These are phyloP conservation scores for Sarcophilus harrisii DNA, from an alignment of 2,797 vertebrate species.

Conservation along the genomic window DNA sequence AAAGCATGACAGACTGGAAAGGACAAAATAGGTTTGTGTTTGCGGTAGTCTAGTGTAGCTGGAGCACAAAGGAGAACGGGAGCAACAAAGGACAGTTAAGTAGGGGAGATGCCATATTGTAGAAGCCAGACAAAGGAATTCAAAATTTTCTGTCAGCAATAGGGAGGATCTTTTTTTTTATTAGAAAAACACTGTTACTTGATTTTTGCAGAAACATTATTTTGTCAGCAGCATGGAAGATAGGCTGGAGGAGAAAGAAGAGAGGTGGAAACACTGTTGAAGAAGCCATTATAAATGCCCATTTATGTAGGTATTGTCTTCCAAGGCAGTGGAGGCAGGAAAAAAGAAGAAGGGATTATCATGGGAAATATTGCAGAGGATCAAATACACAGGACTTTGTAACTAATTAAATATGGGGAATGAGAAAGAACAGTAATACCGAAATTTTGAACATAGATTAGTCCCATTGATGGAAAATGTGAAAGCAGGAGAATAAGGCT, in stretches of 20 bases:
- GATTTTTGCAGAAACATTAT: neutral
- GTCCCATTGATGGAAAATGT: neutral
- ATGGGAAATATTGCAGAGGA: neutral
- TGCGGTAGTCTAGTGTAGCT: constrained; percentile 17
- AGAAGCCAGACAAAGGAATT: neutral
- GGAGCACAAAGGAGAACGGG: neutral
- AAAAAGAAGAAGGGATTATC: neutral
- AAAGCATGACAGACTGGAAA: neutral
- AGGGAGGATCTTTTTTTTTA: neutral
- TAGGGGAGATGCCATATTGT: neutral
- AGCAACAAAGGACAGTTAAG: neutral
- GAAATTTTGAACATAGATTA: neutral
- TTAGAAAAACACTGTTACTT: neutral
- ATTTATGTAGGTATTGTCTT: neutral
- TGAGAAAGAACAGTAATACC: neutral
- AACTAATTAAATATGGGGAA: neutral
- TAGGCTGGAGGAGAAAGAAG: neutral
- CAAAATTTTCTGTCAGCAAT: neutral
- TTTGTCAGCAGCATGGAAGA: neutral
- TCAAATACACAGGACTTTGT: neutral
- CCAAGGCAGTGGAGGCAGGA: neutral
- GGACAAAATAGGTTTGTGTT: neutral
- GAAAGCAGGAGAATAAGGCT: neutral
- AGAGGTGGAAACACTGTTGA: neutral
- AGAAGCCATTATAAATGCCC: neutral